Conservation (phyloP, 2,797 vertebrate genomes). For the Todus mexicanus region DNA sequence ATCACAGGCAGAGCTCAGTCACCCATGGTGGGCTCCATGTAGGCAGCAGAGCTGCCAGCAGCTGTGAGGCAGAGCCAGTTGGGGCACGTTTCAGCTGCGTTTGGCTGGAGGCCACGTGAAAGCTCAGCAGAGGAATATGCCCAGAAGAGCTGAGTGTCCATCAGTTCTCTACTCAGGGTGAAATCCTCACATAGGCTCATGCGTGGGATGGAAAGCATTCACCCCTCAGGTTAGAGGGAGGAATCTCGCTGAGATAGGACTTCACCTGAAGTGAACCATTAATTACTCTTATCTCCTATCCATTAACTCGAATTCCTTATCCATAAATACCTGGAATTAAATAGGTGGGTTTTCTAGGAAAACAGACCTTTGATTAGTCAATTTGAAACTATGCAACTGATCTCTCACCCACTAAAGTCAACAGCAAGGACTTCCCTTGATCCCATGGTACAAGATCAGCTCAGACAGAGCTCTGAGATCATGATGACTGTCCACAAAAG, state of each 20-base stretch:
- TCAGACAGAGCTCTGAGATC: neutral
- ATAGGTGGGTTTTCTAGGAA: neutral
- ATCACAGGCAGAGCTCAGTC: neutral
- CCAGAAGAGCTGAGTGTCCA: neutral
- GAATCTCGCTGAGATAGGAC: neutral
- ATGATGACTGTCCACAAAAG: neutral
- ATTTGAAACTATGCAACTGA: neutral
- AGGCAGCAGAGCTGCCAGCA: constrained; percentile 30
- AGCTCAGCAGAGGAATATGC: neutral
- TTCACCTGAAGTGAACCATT: neutral
- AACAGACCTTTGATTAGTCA: neutral
- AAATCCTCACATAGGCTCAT: neutral
- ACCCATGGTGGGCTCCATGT: neutral
- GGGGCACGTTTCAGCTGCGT: neutral
- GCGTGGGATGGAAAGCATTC: neutral
- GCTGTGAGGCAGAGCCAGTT: neutral
- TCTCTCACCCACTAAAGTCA: neutral
- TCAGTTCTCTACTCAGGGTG: neutral
- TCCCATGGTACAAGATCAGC: neutral
- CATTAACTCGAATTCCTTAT: neutral
- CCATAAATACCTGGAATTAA: neutral
- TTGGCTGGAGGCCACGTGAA: neutral
- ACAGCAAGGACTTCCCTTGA: neutral
- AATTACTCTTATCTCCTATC: neutral
- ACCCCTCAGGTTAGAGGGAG: neutral